A percentile compares a stretch with the other conserved stretches of the same genome.
Conservation (phyloP, 2,113 vertebrate genomes). For the Oryzias javanicus region DNA sequence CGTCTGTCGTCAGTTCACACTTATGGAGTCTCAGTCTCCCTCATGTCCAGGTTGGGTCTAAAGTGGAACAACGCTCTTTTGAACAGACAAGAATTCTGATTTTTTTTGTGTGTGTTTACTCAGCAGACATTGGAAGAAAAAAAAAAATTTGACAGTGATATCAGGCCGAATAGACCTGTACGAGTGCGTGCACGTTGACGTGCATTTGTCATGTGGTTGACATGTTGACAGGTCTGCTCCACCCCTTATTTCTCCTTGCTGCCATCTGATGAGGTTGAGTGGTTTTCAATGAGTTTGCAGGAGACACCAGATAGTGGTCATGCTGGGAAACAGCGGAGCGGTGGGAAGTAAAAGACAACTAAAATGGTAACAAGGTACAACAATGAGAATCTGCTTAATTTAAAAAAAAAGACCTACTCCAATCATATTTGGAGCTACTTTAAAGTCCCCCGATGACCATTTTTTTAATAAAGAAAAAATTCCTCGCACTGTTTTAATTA, state of each 20-base stretch:
- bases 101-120: constrained; percentile 5
- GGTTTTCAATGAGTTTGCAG: constrained; percentile 69
- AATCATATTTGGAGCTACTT: too few species aligned
- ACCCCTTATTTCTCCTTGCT: constrained; percentile 68
- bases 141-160: constrained; percentile 22
- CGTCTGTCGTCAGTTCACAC: constrained; percentile 12
- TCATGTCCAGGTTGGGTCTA: constrained; percentile 35
- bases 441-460: too few species aligned
- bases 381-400: background rate
- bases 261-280: constrained; percentile 72
- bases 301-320: constrained; percentile 32
- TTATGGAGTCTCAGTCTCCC: constrained; percentile 4
- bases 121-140: constrained; percentile 16
- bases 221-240: constrained; percentile 73
- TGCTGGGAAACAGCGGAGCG: constrained; percentile 47
- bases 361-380: constrained; percentile 8
- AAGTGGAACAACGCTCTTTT: constrained; percentile 35
- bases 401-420: background rate
- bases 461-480: too few species aligned
- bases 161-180: constrained; percentile 13
- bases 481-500: too few species aligned
- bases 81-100: constrained; percentile 1
- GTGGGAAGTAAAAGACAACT: constrained; percentile 23
- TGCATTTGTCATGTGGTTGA: constrained; percentile 60
- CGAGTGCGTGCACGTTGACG: constrained; percentile 12